A percentile compares a stretch with the other conserved stretches of the same genome.
Evolutionary conservation across 1,140 invertebrate species (phyloP).

Genomic region (Philaenus spumarius): DNA sequence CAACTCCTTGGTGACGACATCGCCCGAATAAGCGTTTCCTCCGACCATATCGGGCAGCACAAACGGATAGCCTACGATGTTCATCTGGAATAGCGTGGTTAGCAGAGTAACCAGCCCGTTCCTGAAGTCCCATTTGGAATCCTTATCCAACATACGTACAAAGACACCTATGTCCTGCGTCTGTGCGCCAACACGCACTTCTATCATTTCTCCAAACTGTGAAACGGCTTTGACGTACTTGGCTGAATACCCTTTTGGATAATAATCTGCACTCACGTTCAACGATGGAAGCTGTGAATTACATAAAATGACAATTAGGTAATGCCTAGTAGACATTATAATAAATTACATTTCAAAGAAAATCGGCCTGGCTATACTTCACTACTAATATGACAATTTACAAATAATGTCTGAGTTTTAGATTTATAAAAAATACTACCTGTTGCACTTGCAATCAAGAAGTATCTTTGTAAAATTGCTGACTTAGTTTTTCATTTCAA

Average conservation of each 20-base stretch:
- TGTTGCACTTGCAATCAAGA: no score
- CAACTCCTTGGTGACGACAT: slow-evolving; percentile 60
- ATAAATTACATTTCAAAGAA: no score
- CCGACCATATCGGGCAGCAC: slow-evolving; percentile 90
- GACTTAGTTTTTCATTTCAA: no score
- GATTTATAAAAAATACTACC: no score
- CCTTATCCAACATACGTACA: slow-evolving; percentile 81
- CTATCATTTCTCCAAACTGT: slow-evolving; percentile 22
- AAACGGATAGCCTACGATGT: slow-evolving; percentile 76
- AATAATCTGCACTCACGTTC: slow-evolving; percentile 23
- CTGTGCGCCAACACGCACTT: slow-evolving; percentile 43
- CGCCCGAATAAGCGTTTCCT: slow-evolving; percentile 67
- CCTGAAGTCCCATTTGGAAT: slow-evolving; percentile 68
- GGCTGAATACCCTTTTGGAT: slow-evolving; percentile 22
- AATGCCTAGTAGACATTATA: no score
- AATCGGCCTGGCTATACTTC: no score
- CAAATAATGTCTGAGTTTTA: no score
- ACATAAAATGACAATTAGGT: no score
- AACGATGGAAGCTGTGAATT: slow-evolving; percentile 31
- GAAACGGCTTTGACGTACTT: slow-evolving; percentile 23
- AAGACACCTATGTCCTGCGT: slow-evolving; percentile 75
- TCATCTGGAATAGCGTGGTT: slow-evolving; percentile 70
- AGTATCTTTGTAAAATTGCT: no score
- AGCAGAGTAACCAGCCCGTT: slow-evolving; percentile 74
- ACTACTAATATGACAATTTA: no score